Evolutionary conservation across 1,140 invertebrate genomes (phyloP).

Genomic region (Leptopilina clavipes): DNA sequence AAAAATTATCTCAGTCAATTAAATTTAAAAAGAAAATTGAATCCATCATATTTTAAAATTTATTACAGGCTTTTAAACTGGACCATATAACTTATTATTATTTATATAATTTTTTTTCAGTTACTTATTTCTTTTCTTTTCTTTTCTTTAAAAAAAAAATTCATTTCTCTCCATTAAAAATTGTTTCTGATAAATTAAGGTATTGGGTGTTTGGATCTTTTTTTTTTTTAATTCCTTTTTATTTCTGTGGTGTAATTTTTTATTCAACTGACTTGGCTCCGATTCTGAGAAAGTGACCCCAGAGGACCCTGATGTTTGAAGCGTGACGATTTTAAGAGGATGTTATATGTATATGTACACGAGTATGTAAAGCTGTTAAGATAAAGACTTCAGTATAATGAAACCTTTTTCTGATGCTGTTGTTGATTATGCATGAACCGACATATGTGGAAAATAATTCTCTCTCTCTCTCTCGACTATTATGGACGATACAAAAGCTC

Average conservation of each 20-base stretch:
- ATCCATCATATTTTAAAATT: no score
- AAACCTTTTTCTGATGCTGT: background rate
- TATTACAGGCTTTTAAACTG: no score
- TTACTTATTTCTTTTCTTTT: no score
- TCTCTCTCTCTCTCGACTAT: no score
- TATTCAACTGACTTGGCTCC: background rate
- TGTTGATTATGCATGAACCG: slow-evolving; percentile 6
- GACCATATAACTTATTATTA: no score
- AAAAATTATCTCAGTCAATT: no score
- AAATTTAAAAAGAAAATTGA: no score
- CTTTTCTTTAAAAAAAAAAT: no score
- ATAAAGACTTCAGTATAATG: slow-evolving; percentile 13
- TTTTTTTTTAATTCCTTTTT: background rate
- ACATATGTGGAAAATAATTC: background rate
- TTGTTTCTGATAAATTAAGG: no score
- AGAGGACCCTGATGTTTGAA: slow-evolving; percentile 37
- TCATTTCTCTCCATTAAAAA: no score
- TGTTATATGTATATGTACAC: slow-evolving; percentile 4
- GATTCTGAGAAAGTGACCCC: slow-evolving; percentile 22
- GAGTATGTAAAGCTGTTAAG: slow-evolving; percentile 22
- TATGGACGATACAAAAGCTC: background rate
- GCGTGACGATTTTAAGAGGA: slow-evolving; percentile 45
- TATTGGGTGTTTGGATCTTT: background rate
- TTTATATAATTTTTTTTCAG: no score
- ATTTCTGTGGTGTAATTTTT: background rate